Conservation (phyloP, 2,888 invertebrate species). For the Mongoloraphidia duomilia region DNA sequence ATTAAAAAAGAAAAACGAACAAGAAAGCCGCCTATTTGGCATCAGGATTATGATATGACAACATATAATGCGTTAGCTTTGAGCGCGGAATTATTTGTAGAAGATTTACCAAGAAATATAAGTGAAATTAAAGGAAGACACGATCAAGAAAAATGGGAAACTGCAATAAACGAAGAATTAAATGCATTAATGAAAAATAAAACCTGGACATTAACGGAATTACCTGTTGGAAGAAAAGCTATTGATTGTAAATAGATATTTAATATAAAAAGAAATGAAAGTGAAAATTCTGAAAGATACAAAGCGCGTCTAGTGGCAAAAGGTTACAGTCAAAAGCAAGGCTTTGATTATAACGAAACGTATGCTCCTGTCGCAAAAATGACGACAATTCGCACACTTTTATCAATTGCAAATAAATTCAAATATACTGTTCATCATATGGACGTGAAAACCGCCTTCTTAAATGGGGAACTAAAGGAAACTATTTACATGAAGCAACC, state of each 20-base stretch:
- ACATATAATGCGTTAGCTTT: no score
- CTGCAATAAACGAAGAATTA: constrained; percentile 15
- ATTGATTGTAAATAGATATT: constrained; percentile 19
- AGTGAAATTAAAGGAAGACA: constrained; percentile 5
- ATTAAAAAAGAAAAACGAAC: not conserved
- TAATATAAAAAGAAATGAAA: constrained; percentile 10
- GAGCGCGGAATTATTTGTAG: constrained; percentile 3
- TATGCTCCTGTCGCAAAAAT: constrained; percentile 18
- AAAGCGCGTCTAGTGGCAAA: constrained; percentile 17
- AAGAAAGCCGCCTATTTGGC: no score
- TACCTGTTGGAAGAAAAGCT: constrained; percentile 5
- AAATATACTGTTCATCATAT: constrained; percentile 7
- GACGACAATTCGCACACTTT: constrained; percentile 14
- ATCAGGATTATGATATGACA: no score
- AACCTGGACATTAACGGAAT: constrained; percentile 15
- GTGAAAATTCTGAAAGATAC: constrained; percentile 9
- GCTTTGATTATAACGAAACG: constrained; percentile 16
- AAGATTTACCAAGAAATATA: constrained; percentile 5
- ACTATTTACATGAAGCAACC: constrained; percentile 12
- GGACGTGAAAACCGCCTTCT: constrained; percentile 15
- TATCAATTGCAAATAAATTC: constrained; percentile 12
- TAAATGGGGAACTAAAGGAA: constrained; percentile 13
- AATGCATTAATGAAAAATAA: constrained; percentile 12
- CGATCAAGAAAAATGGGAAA: constrained; percentile 8
- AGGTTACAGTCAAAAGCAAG: constrained; percentile 17